Evolutionary conservation across 2,888 invertebrate genomes (phyloP), one percentile per base, ranked within the genome.

Genomic region (Acrocera orbiculus): DNA sequence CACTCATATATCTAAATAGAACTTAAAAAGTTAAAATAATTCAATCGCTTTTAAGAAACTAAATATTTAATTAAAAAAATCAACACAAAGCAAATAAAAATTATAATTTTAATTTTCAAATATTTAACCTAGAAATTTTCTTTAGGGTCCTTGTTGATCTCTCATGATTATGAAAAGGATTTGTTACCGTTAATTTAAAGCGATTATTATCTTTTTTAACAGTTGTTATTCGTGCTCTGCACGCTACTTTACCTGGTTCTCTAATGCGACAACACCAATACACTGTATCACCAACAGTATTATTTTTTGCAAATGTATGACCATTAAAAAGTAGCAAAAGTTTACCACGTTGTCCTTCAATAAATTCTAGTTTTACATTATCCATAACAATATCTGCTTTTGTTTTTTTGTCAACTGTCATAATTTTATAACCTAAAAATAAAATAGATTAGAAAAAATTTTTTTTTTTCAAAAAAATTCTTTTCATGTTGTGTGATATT

Each of bases 191-290:
- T 3, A 61, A 49, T 32, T 50, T 52, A 38, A 50, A 52, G 5
- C 47, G 40, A 8, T 55, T 56, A 40, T 51, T 54, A 1, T 42
- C 20, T 33, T 43, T 38, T 27, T 39, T 27, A 4, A 44, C 48
- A 15, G 54, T 56, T 13, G 52, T 52, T 5, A 58, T 46, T 4
- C 56, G 45, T 1, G 58, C 57, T 16, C 47, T 48, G 37, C 58
- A 56, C 0, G 53, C 46, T 8, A 48, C 45, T 11, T 40, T 42
- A 3, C 58, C 54, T 3, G 34, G 35, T 23, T 52, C 51, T 1
- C 58, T 49, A 33, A 45, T 27, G 3, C 60, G 54, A 32, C 61
- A 61, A 40, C 53, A 56, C 61, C 60, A 61, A 36, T 61, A 61
- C 2, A 47, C 53, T 2, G 54, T 55, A 3, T 45, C 37, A 4